Conservation (phyloP, 1,140 invertebrate genomes). For the Megalopta genalis region DNA sequence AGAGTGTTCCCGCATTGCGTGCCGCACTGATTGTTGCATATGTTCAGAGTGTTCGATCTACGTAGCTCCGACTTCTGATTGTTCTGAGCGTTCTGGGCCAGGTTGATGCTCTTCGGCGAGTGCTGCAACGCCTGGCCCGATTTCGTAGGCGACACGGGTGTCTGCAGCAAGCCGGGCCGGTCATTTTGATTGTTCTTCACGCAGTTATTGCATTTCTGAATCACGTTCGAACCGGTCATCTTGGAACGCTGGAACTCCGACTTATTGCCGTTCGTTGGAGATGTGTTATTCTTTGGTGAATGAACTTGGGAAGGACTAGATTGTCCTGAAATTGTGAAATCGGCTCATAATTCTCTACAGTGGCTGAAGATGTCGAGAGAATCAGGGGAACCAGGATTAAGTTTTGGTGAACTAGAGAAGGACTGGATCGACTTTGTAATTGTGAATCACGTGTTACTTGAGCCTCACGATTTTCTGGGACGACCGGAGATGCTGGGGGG, state of each 20-base stretch:
- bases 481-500: too few species aligned
- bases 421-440: too few species aligned
- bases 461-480: background rate
- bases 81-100: conserved; percentile 68
- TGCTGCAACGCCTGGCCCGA: conserved; percentile 71
- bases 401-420: too few species aligned
- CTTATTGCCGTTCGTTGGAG: conserved; percentile 69
- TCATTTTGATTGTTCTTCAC: conserved; percentile 76
- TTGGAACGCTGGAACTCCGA: conserved; percentile 68
- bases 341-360: too few species aligned
- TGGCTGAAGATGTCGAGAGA: too few species aligned
- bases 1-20: conserved; percentile 79
- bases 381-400: too few species aligned
- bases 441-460: background rate
- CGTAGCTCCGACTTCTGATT: conserved; percentile 73
- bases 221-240: conserved; percentile 57
- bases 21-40: conserved; percentile 80
- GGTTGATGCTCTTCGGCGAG: conserved; percentile 74
- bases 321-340: conserved; percentile 60
- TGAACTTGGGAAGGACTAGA: conserved; percentile 75
- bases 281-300: conserved; percentile 69
- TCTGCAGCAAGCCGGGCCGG: conserved; percentile 72
- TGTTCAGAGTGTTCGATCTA: conserved; percentile 71
- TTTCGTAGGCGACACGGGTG: conserved; percentile 73
- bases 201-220: conserved; percentile 77